phyloP scores from a whole-genome alignment of 2,113 vertebrate genomes.

The Sapajus apella region DNA sequence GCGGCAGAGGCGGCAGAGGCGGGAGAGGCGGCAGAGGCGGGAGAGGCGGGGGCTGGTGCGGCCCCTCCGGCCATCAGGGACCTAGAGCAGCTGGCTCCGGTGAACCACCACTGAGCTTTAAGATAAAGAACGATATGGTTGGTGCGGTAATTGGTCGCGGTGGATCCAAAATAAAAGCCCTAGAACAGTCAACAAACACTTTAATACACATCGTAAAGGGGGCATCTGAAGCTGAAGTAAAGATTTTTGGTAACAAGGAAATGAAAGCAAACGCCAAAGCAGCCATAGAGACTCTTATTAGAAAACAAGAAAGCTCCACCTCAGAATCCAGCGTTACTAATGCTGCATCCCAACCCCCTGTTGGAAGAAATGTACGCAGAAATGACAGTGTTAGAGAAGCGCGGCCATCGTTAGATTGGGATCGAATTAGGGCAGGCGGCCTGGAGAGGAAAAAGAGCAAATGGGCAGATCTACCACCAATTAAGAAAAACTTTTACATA shows the following conservation, averaged over 20 bases:
- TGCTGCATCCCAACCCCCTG: neutral
- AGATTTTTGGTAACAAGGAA: slow-evolving; percentile 85
- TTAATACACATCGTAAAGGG: slow-evolving; percentile 89
- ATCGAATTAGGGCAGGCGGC: slow-evolving; percentile 83
- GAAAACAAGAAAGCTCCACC: neutral
- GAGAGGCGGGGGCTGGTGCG: neutral
- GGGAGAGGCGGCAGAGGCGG: accelerated
- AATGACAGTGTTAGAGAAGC: neutral
- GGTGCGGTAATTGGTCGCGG: slow-evolving; percentile 83
- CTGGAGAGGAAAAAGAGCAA: slow-evolving; percentile 88
- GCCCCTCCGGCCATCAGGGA: accelerated
- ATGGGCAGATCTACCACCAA: slow-evolving; percentile 89
- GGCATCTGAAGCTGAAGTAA: slow-evolving; percentile 84
- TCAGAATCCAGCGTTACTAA: slow-evolving; percentile 54
- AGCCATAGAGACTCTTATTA: slow-evolving; percentile 86
- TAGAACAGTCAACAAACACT: slow-evolving; percentile 86
- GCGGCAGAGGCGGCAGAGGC: accelerated
- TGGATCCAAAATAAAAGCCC: slow-evolving; percentile 89
- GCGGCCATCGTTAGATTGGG: slow-evolving; percentile 86
- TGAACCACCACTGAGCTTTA: slow-evolving; percentile 26
- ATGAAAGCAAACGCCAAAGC: slow-evolving; percentile 88
- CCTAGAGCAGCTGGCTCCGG: accelerated
- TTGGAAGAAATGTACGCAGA: neutral
- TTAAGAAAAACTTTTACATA: slow-evolving; percentile 92
- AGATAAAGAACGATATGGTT: neutral